A percentile compares a stretch with the other conserved stretches of the same genome.
Conservation (phyloP, 1,140 invertebrate species). For the Drosophila orosa region DNA sequence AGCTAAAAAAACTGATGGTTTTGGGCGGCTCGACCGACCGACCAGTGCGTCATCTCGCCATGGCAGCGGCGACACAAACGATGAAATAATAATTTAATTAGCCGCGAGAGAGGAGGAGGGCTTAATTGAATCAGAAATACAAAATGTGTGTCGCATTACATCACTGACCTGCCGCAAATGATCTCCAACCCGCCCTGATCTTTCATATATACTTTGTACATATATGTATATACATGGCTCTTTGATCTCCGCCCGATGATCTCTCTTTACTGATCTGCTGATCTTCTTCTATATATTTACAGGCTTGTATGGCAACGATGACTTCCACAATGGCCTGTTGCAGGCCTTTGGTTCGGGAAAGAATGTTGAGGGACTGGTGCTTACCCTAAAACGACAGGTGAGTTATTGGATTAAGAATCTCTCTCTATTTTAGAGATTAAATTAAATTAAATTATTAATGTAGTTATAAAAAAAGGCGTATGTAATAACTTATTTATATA, state of each 20-base stretch:
- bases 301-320: slow-evolving; percentile 97
- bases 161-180: slow-evolving; percentile 28
- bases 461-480: too few species aligned
- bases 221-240: not conserved
- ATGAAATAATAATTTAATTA: slow-evolving; percentile 81
- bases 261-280: not conserved
- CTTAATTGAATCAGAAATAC: slow-evolving; percentile 72
- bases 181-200: slow-evolving; percentile 14
- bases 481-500: too few species aligned
- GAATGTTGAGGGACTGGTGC: slow-evolving; percentile 90
- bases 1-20: slow-evolving; percentile 10
- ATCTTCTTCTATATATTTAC: slow-evolving; percentile 21
- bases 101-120: slow-evolving; percentile 21
- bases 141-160: slow-evolving; percentile 34
- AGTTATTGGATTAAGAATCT: slow-evolving; percentile 14
- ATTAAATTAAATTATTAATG: too few species aligned
- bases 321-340: slow-evolving; percentile 94
- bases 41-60: slow-evolving; percentile 30
- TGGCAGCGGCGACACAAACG: slow-evolving; percentile 17
- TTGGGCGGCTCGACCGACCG: too few species aligned
- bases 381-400: slow-evolving; percentile 90
- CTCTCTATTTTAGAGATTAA: too few species aligned
- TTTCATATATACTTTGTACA: not conserved
- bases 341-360: slow-evolving; percentile 91
- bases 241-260: slow-evolving; percentile 6